Evolutionary conservation across 2,888 invertebrate species (phyloP), one percentile per base, ranked within the genome.

Genomic region (Heliconius charithonia): DNA sequence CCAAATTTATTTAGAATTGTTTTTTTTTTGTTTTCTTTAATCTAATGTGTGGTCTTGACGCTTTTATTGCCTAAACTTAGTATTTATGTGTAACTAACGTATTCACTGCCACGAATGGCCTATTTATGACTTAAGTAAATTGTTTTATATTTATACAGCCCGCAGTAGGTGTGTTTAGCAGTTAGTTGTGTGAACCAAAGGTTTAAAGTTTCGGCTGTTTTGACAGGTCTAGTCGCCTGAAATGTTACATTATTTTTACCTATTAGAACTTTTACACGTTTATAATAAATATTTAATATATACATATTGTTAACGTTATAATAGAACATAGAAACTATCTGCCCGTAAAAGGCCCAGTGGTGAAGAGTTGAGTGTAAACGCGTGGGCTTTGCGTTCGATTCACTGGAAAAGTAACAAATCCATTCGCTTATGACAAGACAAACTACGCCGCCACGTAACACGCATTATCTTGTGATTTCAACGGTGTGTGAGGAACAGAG

Each of bases 161-260:
- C 32, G n/a, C 32, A 56, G 29, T 59, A 59, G 59, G n/a, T 56
- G 85, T 79, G 82, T 85, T 84, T 85, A 84, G 84, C 85, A 76
- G 84, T 86, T 87, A 89, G 90, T 91, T 91, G 91, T 91, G 88
- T 85, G 87, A 92, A 93, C 94, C 93, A 94, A 94, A 93, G 93
- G 92, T 87, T 32, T 88, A 87, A 89, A 90, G 87, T 85, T 87
- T 89, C 87, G 91, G 90, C 86, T 90, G 91, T 92, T 92, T 89
- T 85, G 87, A 87, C 87, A 86, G 85, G 92, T 90, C 90, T 93
- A 93, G 92, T 93, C 91, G 89, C 89, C 88, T 89, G 85, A 88
- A 88, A 86, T 89, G 88, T 90, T 88, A 77, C 73, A 87, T 90
- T 90, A 90, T 92, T 91, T 72, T 89, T 90, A 89, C 86, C 86